phyloP scores from a whole-genome alignment of 2,113 vertebrate species.

The Typhlomys cinereus region DNA sequence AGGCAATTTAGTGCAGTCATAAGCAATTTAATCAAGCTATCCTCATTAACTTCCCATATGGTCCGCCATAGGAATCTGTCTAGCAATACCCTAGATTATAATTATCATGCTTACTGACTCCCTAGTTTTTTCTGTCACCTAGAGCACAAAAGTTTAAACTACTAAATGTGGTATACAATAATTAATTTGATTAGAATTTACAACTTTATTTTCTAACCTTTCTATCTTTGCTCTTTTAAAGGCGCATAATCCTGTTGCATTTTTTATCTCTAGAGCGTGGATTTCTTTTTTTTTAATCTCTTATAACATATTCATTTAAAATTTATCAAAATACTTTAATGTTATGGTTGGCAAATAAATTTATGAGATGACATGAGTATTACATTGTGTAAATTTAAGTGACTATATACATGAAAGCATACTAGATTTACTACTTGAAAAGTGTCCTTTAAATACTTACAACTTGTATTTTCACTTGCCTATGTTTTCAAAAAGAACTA shows the following conservation, averaged over 20 bases:
- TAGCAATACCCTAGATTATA: not conserved
- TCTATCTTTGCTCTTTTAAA: too few relatives aligned
- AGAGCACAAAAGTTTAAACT: not conserved
- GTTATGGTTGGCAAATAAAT: not conserved
- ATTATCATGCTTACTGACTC: not conserved
- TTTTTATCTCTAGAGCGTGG: not conserved
- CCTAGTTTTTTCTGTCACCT: not conserved
- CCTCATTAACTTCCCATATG: conserved; percentile 14
- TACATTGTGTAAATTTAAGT: not conserved
- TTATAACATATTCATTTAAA: not conserved
- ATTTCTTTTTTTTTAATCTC: not conserved
- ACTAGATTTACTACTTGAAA: not conserved
- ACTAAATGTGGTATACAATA: not conserved
- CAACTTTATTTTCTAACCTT: not conserved
- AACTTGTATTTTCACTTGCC: not conserved
- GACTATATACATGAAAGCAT: not conserved
- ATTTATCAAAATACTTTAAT: not conserved
- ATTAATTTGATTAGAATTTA: not conserved
- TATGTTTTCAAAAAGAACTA: not conserved
- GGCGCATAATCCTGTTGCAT: too few relatives aligned
- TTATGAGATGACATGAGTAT: not conserved
- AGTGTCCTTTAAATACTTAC: not conserved
- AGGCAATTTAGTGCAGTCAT: not conserved
- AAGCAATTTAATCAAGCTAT: conserved; percentile 33
- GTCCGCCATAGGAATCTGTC: not conserved